Evolutionary conservation across 2,113 vertebrate genomes (phyloP).

Genomic region (rabbit (Oryctolagus cuniculus)): mOryCun1.1 NC_091439.1:36708501-36709000

Average conservation of each 20-base stretch:
- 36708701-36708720: not conserved
- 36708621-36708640: not conserved
- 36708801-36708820: not conserved
- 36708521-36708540: constrained; percentile 34
- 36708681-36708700: not conserved
- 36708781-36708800: not conserved
- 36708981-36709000: too few species aligned
- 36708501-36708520: constrained; percentile 67
- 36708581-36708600: constrained; percentile 47
- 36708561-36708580: constrained; percentile 56
- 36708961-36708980: too few species aligned
- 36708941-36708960: too few species aligned
- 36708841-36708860: not conserved
- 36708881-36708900: not conserved
- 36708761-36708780: constrained; percentile 13
- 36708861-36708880: constrained; percentile 17
- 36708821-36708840: constrained; percentile 46
- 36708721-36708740: not conserved
- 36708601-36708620: not conserved
- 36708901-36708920: too few species aligned
- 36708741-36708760: not conserved
- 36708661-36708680: not conserved
- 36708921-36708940: too few species aligned
- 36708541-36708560: constrained; percentile 46
- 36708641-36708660: not conserved